Conservation (phyloP, 2,797 vertebrate genomes). For the Onychomys leucogaster region DNA sequence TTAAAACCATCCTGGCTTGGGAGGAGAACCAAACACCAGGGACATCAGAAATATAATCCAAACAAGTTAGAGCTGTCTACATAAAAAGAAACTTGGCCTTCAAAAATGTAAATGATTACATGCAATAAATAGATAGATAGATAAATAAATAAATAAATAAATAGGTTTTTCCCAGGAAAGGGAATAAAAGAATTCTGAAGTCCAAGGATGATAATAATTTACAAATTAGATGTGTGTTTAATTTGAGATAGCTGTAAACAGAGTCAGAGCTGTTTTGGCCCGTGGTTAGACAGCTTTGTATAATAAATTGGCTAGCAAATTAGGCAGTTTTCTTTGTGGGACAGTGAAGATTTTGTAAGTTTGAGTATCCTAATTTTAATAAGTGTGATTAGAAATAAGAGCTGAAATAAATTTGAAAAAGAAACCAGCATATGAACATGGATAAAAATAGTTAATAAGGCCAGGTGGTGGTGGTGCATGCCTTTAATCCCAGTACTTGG, state of each 20-base stretch:
- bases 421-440: neutral
- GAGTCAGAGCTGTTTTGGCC: slow-evolving; percentile 58
- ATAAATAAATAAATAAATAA: neutral
- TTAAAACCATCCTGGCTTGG: slow-evolving; percentile 78
- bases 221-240: slow-evolving; percentile 75
- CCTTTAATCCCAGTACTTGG: no score
- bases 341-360: slow-evolving; percentile 47
- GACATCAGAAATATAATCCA: slow-evolving; percentile 78
- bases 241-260: slow-evolving; percentile 63
- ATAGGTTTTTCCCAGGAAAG: slow-evolving; percentile 70
- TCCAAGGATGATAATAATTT: slow-evolving; percentile 74
- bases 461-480: no score
- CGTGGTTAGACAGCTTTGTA: slow-evolving; percentile 41
- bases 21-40: slow-evolving; percentile 75
- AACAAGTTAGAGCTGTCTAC: slow-evolving; percentile 75
- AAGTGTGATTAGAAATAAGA: neutral
- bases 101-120: slow-evolving; percentile 81
- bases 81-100: slow-evolving; percentile 83
- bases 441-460: neutral
- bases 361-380: slow-evolving; percentile 39
- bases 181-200: slow-evolving; percentile 76
- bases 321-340: slow-evolving; percentile 4
- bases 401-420: neutral
- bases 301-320: slow-evolving; percentile 63
- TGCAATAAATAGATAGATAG: slow-evolving; percentile 20